Evolutionary conservation across 2,797 vertebrate genomes (phyloP).

Genomic region (Premnoplex brunnescens): DNA sequence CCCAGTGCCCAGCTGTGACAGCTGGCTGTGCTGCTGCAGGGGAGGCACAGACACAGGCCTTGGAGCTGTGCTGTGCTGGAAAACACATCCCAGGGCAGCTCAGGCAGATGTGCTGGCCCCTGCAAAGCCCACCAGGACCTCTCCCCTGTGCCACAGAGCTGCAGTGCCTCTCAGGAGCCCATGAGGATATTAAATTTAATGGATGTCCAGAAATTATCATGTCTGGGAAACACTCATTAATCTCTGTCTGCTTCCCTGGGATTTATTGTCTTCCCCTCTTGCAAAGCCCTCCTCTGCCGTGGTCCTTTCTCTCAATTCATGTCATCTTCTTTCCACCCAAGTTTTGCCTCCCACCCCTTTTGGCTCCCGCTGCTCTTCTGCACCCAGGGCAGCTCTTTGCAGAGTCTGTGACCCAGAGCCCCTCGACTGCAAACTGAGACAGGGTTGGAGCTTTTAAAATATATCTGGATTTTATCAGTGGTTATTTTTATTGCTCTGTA

Average conservation of each 20-base stretch:
- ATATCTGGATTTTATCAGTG: rapidly evolving
- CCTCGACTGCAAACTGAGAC: rapidly evolving
- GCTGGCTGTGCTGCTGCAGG: background rate
- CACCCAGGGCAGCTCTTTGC: background rate
- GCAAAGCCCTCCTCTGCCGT: background rate
- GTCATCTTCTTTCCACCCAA: background rate
- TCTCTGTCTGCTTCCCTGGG: conserved; percentile 37
- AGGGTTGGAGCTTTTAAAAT: background rate
- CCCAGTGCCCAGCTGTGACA: rapidly evolving
- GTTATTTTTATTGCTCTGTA: background rate
- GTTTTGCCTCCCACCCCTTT: background rate
- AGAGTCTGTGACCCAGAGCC: background rate
- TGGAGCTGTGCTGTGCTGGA: background rate
- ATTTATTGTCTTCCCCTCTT: conserved; percentile 34
- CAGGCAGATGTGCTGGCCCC: rapidly evolving
- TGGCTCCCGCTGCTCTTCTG: background rate
- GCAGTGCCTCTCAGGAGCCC: background rate
- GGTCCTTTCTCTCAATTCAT: background rate
- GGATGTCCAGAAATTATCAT: conserved; percentile 53
- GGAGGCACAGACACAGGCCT: background rate
- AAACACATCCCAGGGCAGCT: background rate
- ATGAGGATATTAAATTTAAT: conserved; percentile 13
- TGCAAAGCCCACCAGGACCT: background rate
- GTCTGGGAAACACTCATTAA: conserved; percentile 60
- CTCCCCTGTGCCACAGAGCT: background rate